phyloP scores from a whole-genome alignment of 2,888 invertebrate genomes.

The Temnothorax ravouxi region DNA sequence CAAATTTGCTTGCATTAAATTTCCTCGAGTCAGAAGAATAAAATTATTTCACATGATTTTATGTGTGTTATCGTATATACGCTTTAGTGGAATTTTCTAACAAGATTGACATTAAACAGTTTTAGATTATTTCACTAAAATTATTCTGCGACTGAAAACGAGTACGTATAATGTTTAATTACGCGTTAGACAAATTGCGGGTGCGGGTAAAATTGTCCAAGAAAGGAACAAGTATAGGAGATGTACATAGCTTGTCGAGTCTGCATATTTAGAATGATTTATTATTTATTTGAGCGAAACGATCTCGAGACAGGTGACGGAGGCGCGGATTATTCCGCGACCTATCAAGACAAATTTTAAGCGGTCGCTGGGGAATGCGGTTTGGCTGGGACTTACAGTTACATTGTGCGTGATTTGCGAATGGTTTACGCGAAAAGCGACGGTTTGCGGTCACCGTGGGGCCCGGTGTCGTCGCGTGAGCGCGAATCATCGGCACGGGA shows the following conservation, averaged over 20 bases:
- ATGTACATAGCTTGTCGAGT: background rate
- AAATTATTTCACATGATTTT: background rate
- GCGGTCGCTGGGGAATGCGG: background rate
- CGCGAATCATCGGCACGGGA: slow-evolving; percentile 19
- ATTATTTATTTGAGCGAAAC: background rate
- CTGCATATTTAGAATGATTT: background rate
- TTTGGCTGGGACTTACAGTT: slow-evolving; percentile 12
- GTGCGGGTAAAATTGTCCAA: background rate
- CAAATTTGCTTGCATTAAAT: background rate
- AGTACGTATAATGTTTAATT: background rate
- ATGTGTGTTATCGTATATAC: no score
- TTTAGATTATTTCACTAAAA: background rate
- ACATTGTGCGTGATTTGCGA: background rate
- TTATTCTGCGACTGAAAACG: background rate
- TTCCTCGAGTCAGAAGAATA: background rate
- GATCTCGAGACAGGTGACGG: slow-evolving; percentile 19
- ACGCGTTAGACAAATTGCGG: background rate
- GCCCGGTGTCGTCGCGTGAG: background rate
- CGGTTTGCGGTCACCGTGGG: background rate
- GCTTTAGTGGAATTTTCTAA: background rate
- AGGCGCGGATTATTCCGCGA: background rate
- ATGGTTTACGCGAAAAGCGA: slow-evolving; percentile 19
- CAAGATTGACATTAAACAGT: background rate
- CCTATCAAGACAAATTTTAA: background rate
- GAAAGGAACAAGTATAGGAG: background rate